Conservation (phyloP, 2,113 vertebrate genomes). For the Glaucomys volans region DNA sequence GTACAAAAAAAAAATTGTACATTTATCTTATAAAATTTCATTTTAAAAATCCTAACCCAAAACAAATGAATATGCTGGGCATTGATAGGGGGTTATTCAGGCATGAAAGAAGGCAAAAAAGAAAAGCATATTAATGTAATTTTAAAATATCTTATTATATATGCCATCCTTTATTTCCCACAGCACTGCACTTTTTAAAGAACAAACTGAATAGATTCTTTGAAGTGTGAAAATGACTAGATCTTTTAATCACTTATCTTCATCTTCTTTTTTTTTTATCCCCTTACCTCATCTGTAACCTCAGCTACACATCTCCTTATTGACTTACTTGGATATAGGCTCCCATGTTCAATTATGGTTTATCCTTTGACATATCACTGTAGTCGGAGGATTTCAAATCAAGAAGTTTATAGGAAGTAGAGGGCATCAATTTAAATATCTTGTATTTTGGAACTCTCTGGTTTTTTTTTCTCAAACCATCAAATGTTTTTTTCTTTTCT, state of each 20-base stretch:
- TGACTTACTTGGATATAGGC: not conserved
- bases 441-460: not conserved
- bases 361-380: not conserved
- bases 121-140: not conserved
- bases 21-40: not conserved
- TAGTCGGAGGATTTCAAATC: not conserved
- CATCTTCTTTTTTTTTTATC: not conserved
- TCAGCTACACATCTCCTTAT: not conserved
- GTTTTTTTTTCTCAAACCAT: not conserved
- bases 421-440: not conserved
- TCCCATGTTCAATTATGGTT: not conserved
- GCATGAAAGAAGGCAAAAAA: not conserved
- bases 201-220: not conserved
- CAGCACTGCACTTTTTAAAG: not conserved
- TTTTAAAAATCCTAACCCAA: not conserved
- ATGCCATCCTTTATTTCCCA: not conserved
- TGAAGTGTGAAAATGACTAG: not conserved
- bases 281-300: not conserved
- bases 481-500: not conserved
- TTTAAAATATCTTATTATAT: not conserved
- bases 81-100: not conserved
- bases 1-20: not conserved
- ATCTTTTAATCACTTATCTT: not conserved
- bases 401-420: not conserved
- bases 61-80: not conserved